A percentile compares a stretch with the other conserved stretches of the same genome.
Conservation (phyloP, 2,797 vertebrate species). For the Parauchenoglanis punctatus region DNA sequence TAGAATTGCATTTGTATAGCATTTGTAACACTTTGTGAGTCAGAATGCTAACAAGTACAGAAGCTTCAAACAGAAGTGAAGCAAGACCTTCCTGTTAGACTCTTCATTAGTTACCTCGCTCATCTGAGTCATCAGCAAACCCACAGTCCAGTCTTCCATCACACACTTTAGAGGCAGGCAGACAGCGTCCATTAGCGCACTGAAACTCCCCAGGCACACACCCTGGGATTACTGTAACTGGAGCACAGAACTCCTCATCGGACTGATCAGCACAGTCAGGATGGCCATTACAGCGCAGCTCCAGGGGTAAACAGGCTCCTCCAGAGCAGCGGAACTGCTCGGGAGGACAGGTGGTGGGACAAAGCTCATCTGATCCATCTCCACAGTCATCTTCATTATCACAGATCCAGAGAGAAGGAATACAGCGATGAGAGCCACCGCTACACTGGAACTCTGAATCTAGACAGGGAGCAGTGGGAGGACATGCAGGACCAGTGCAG, state of each 20-base stretch:
- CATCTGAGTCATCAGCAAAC: conserved; percentile 81
- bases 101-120: conserved; percentile 66
- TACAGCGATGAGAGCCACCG: conserved; percentile 73
- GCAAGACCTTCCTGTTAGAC: background rate
- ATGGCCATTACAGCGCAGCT: conserved; percentile 80
- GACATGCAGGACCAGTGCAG: conserved; percentile 74
- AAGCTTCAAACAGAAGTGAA: background rate
- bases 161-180: conserved; percentile 68
- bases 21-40: background rate
- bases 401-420: conserved; percentile 85
- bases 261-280: conserved; percentile 84
- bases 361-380: conserved; percentile 87
- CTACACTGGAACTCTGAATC: conserved; percentile 80
- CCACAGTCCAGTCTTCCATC: conserved; percentile 78
- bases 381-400: conserved; percentile 91
- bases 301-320: conserved; percentile 80
- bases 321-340: conserved; percentile 77
- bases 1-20: background rate
- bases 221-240: conserved; percentile 54
- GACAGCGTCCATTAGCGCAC: conserved; percentile 78
- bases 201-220: conserved; percentile 76
- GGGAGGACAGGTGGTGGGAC: conserved; percentile 74
- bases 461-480: conserved; percentile 65
- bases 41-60: background rate
- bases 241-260: conserved; percentile 83